Percentiles rank a stretch among this genome's conserved stretches.
These are phyloP conservation scores for Chironomus tentans DNA, from an alignment of 2,888 invertebrate genomes.

Conservation along the genomic window DNA sequence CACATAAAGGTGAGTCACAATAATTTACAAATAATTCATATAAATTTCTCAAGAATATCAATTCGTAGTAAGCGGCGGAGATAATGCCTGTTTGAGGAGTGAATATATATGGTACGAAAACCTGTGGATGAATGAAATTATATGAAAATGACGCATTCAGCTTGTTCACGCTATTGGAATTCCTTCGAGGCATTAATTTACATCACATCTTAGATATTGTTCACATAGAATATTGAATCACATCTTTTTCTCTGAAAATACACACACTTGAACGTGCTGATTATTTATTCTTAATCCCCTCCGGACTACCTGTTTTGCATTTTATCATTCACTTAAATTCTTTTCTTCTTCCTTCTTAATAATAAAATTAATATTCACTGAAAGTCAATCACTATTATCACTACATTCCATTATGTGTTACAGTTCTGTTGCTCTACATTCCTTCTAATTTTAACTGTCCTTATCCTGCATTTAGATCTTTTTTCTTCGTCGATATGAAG, in stretches of 20 bases:
- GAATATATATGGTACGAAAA: background rate
- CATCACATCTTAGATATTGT: slow-evolving; percentile 4
- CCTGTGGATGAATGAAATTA: background rate
- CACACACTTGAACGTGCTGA: background rate
- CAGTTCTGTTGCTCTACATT: background rate
- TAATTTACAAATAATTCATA: background rate
- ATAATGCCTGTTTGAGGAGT: background rate
- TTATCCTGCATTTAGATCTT: background rate
- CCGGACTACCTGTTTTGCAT: slow-evolving; percentile 24
- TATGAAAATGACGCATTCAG: slow-evolving; percentile 9
- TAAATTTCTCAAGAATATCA: background rate
- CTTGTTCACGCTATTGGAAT: slow-evolving; percentile 19
- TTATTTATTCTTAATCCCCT: background rate
- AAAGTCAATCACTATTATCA: background rate
- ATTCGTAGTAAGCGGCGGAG: background rate
- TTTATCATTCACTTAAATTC: slow-evolving; percentile 10
- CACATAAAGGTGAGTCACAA: background rate
- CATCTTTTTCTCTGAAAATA: background rate
- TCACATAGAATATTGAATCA: slow-evolving; percentile 1
- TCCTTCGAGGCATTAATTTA: slow-evolving; percentile 8
- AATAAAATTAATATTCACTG: background rate
- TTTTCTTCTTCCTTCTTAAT: background rate
- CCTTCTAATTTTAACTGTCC: background rate
- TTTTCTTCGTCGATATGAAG: background rate
- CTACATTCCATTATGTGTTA: background rate